These are phyloP conservation scores for Eulemur mongoz DNA, from an alignment of 2,797 vertebrate genomes.

Conservation along the genomic window DNA sequence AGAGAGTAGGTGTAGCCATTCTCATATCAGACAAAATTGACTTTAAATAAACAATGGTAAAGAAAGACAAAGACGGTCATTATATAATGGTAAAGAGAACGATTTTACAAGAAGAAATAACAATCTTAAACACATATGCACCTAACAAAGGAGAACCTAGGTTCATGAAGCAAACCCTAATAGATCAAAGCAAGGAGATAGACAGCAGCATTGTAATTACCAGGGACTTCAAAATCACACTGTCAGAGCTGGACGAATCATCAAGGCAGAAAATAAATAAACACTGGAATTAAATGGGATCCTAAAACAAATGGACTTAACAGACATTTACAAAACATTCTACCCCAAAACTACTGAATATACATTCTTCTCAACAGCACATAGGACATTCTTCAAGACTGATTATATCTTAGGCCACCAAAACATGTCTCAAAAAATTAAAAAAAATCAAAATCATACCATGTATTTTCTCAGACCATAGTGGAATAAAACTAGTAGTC, in stretches of 20 bases:
- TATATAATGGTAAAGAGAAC: not conserved
- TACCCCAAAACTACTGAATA: not conserved
- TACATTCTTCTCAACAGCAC: not conserved
- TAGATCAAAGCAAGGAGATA: not conserved
- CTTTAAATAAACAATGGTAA: not conserved
- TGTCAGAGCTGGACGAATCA: not conserved
- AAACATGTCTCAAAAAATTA: not conserved
- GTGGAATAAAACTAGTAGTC: not conserved
- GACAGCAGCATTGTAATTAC: not conserved
- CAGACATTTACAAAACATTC: not conserved
- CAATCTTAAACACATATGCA: not conserved
- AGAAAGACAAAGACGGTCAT: not conserved
- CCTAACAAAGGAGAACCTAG: not conserved
- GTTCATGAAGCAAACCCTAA: not conserved
- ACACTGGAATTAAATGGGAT: not conserved
- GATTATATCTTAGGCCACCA: not conserved
- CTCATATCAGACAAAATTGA: not conserved
- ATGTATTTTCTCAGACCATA: not conserved
- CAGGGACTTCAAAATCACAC: not conserved
- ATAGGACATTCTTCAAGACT: not conserved
- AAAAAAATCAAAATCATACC: not conserved
- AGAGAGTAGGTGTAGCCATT: not conserved
- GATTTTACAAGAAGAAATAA: not conserved
- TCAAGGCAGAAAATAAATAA: not conserved
- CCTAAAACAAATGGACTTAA: not conserved